phyloP scores from a whole-genome alignment of 2,888 invertebrate species.

The Deilephila porcellus region DNA sequence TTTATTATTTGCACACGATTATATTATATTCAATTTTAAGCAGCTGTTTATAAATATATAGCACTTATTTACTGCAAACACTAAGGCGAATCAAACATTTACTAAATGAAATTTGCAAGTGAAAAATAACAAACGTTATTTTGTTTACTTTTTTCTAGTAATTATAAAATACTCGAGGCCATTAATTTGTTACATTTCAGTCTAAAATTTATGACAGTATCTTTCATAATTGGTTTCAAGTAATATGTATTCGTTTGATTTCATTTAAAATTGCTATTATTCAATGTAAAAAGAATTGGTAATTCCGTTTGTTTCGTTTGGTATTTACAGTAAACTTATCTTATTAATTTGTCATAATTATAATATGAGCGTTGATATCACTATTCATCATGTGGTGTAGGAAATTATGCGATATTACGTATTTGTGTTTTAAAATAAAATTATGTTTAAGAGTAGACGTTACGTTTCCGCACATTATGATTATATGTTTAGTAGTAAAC shows the following conservation, averaged over 20 bases:
- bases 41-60: not conserved
- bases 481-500: not conserved
- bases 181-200: too few species aligned
- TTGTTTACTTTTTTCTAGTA: too few species aligned
- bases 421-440: conserved; percentile 6
- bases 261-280: not conserved
- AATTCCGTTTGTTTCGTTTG: not conserved
- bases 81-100: not conserved
- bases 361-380: conserved; percentile 1
- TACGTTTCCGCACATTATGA: not conserved
- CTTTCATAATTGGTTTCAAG: not conserved
- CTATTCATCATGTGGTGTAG: conserved; percentile 1
- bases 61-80: not conserved
- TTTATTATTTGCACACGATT: conserved; percentile 3
- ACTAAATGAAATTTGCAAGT: too few species aligned
- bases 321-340: not conserved
- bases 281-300: not conserved
- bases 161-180: too few species aligned
- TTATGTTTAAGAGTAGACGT: not conserved
- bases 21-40: conserved; percentile 15
- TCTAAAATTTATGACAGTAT: too few species aligned
- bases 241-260: not conserved
- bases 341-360: conserved; percentile 4
- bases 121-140: too few species aligned
- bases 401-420: not conserved